phyloP scores from a whole-genome alignment of 1,140 invertebrate species.

The Panagrolaimus sp. region DNA sequence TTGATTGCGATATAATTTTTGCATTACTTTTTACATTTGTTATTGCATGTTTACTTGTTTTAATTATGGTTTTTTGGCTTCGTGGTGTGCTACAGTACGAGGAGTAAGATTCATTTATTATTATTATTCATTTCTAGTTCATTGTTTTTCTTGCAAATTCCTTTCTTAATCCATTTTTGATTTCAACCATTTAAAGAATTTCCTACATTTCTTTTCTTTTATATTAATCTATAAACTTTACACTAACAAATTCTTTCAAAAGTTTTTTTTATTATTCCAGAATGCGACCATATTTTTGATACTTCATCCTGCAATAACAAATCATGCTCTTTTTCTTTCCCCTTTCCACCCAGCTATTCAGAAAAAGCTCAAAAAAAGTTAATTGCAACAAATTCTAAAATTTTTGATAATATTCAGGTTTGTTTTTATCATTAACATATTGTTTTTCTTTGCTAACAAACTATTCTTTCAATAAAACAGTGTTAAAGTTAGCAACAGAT shows the following conservation, averaged over 20 bases:
- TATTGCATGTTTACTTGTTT: slow-evolving; percentile 47
- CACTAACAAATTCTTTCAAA: slow-evolving; percentile 38
- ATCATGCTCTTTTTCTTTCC: slow-evolving; percentile 48
- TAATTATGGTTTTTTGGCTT: slow-evolving; percentile 57
- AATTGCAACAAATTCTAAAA: not conserved
- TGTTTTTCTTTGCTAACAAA: too few species aligned
- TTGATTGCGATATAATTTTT: slow-evolving; percentile 58
- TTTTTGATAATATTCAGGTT: slow-evolving; percentile 53
- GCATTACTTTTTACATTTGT: slow-evolving; percentile 54
- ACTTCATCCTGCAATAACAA: slow-evolving; percentile 11
- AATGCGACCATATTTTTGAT: slow-evolving; percentile 56
- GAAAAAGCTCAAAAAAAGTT: slow-evolving; percentile 6
- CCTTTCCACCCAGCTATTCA: slow-evolving; percentile 41
- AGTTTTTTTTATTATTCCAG: slow-evolving; percentile 29
- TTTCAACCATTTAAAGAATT: slow-evolving; percentile 5
- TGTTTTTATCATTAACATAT: not conserved
- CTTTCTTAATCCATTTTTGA: not conserved
- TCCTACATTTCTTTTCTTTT: slow-evolving; percentile 18
- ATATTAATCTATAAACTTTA: too few species aligned
- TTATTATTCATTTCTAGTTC: too few species aligned
- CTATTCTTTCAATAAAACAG: too few species aligned
- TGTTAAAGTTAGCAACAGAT: too few species aligned
- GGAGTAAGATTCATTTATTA: slow-evolving; percentile 41
- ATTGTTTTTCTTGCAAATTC: too few species aligned
- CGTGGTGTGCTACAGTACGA: slow-evolving; percentile 55